Percentiles rank a stretch among this genome's conserved stretches.
These are phyloP conservation scores for Drosophila paucipuncta DNA, from an alignment of 2,888 invertebrate genomes.

Conservation along the genomic window DNA sequence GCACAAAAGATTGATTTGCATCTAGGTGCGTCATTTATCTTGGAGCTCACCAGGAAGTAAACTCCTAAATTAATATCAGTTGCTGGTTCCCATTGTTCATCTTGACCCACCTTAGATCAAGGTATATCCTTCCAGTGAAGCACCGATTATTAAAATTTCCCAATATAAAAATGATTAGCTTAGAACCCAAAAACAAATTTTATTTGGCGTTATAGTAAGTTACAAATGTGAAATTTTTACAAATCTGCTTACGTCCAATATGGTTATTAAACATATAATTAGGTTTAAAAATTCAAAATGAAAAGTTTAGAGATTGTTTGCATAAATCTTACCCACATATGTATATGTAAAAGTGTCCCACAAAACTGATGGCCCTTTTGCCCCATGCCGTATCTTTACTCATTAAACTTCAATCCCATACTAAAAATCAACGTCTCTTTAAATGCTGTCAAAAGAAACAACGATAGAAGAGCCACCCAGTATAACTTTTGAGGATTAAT, in stretches of 20 bases:
- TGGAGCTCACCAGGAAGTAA: neutral
- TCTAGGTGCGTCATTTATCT: neutral
- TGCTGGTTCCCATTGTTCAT: neutral
- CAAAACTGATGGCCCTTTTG: conserved; percentile 35
- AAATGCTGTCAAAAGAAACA: conserved; percentile 71
- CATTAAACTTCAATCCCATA: conserved; percentile 47
- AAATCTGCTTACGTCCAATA: conserved; percentile 59
- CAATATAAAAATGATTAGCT: conserved; percentile 3
- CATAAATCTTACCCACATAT: conserved; percentile 54
- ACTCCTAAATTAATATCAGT: neutral
- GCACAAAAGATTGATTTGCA: neutral
- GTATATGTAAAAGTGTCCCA: conserved; percentile 44
- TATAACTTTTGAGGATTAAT: conserved; percentile 16
- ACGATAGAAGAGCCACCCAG: conserved; percentile 53
- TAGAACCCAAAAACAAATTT: conserved; percentile 47
- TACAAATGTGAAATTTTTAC: conserved; percentile 49
- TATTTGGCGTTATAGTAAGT: conserved; percentile 44
- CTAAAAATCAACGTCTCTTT: conserved; percentile 43
- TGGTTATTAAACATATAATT: conserved; percentile 28
- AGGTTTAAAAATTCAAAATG: conserved; percentile 25
- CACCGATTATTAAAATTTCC: neutral
- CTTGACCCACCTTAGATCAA: neutral
- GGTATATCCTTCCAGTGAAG: neutral
- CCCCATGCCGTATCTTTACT: conserved; percentile 26
- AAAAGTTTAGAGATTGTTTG: conserved; percentile 20